Base-by-base conservation (phyloP, 2,888 invertebrate species). In the Acleris laterana region DNA sequence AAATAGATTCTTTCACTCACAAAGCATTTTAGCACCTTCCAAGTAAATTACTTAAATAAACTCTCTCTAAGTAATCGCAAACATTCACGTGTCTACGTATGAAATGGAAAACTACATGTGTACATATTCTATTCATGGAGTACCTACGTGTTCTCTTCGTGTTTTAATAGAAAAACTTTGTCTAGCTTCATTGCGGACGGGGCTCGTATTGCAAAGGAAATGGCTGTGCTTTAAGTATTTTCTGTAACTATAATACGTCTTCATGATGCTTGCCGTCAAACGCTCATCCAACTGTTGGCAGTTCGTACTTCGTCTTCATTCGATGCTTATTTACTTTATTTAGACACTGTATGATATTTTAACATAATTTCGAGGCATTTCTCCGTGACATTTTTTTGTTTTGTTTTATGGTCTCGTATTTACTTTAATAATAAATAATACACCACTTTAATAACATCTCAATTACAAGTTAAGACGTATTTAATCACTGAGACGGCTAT, bases 221-320 rank as follows among this genome's bases (percentile, higher is more conserved):
- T 62, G 17, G 70, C 38, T 42, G 53, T 71, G 51, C 56, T 68
- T 64, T 74, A 69, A 59, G 69, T 77, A 79, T 76, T 78, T 78
- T 78, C 71, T 76, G 76, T 77, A 74, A 77, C 72, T 74, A 79
- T 82, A 79, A 82, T 81, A 82, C 77, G 75, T 83, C 81, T 81
- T 81, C 80, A 83, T 80, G 77, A 78, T 71, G 70, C 73, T 70
- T 69, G 70, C 73, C 70, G 74, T 80, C 76, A 75, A 79, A 79
- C 73, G 74, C 66, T 76, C 75, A 74, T 69, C 73, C 71, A 63
- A 76, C 70, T 75, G 75, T 76, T 77, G 71, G 3, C 72, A 74
- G 71, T 66, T 73, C 63, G 69, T 69, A 77, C 72, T 81, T 78
- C 77, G 70, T 81, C 79, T 83, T 80, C 77, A 77, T 80, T 79